phyloP scores from a whole-genome alignment of 2,888 invertebrate species.

The Eubasilissa splendida region DNA sequence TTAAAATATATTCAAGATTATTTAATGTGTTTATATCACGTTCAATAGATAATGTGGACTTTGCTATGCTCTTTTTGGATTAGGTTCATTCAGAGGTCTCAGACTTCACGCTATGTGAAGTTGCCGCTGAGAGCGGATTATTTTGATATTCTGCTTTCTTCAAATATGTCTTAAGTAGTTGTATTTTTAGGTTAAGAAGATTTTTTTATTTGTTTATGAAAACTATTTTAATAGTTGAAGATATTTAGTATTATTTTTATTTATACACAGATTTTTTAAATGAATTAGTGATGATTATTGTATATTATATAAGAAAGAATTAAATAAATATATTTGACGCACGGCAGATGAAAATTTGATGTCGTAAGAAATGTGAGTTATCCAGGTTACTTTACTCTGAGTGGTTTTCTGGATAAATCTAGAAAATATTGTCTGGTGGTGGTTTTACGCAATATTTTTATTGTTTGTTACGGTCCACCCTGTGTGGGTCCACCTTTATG shows the following conservation, averaged over 20 bases:
- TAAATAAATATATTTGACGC: constrained; percentile 36
- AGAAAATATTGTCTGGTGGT: constrained; percentile 17
- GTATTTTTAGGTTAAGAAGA: constrained; percentile 43
- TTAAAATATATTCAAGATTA: no score
- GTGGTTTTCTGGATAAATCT: constrained; percentile 21
- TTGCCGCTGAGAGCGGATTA: constrained; percentile 19
- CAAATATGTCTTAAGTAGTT: constrained; percentile 41
- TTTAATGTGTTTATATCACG: no score
- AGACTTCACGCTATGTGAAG: neutral
- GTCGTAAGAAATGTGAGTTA: constrained; percentile 15
- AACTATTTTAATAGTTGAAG: constrained; percentile 41
- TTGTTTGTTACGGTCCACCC: neutral
- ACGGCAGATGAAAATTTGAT: constrained; percentile 10
- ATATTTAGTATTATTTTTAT: constrained; percentile 52
- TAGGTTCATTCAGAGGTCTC: constrained; percentile 11
- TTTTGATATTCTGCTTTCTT: constrained; percentile 36
- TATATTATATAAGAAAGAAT: constrained; percentile 49
- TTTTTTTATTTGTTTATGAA: constrained; percentile 49
- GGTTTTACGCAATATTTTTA: constrained; percentile 18
- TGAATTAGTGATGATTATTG: constrained; percentile 46
- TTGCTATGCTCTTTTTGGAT: constrained; percentile 8
- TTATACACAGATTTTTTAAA: constrained; percentile 47
- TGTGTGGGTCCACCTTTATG: constrained; percentile 4
- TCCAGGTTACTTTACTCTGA: neutral
- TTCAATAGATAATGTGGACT: neutral